Evolutionary conservation across 2,888 invertebrate species (phyloP).

Genomic region (Philereme vetulata): DNA sequence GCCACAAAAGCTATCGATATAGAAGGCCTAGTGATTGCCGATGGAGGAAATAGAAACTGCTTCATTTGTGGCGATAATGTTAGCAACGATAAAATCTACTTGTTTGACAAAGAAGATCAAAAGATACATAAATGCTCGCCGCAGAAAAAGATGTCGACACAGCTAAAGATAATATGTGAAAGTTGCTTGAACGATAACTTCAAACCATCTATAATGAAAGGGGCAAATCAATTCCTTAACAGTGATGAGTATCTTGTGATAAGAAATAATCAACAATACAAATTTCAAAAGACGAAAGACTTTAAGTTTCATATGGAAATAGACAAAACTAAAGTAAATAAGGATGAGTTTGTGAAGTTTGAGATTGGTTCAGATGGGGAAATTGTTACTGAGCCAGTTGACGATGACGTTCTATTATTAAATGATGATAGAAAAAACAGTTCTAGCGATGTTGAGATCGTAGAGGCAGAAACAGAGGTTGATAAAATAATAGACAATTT

Average conservation of each 20-base stretch:
- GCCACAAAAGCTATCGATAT: conserved; percentile 58
- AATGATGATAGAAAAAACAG: conserved; percentile 56
- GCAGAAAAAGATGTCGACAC: conserved; percentile 62
- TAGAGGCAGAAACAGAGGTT: conserved; percentile 64
- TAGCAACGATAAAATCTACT: conserved; percentile 65
- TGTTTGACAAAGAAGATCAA: conserved; percentile 78
- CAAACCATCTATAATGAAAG: conserved; percentile 63
- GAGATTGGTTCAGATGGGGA: conserved; percentile 76
- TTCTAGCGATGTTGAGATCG: conserved; percentile 72
- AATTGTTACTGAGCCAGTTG: conserved; percentile 63
- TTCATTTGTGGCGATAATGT: conserved; percentile 70
- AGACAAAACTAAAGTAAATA: conserved; percentile 42
- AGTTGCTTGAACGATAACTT: conserved; percentile 67
- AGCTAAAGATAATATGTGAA: conserved; percentile 72
- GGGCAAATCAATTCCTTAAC: conserved; percentile 65
- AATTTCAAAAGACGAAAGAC: conserved; percentile 66
- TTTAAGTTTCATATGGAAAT: conserved; percentile 45
- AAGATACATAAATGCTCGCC: conserved; percentile 67
- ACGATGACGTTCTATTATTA: conserved; percentile 58
- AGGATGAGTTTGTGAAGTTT: conserved; percentile 68
- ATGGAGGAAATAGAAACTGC: conserved; percentile 63
- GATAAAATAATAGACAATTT: conserved; percentile 71
- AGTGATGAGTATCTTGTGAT: conserved; percentile 74
- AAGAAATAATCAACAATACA: conserved; percentile 75
- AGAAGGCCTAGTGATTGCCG: conserved; percentile 58